These are phyloP conservation scores for Steatornis caripensis DNA, from an alignment of 2,113 vertebrate genomes.

Conservation along the genomic window DNA sequence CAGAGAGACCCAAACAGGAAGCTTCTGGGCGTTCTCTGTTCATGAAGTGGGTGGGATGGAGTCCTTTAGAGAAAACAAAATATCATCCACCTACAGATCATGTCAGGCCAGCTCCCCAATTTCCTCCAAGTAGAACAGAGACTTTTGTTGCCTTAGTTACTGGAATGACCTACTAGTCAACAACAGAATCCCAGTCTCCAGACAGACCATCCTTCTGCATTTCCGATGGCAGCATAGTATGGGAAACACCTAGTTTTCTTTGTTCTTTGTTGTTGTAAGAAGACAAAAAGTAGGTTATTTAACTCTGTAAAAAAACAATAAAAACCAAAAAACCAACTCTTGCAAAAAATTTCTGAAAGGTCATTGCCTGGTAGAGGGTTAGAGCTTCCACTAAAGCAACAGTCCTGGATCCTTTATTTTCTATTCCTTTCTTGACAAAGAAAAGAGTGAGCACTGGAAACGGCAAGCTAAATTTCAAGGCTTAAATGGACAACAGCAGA, in stretches of 20 bases:
- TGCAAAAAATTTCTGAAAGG: not conserved
- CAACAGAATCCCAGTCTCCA: slow-evolving; percentile 18
- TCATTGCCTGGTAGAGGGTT: not conserved
- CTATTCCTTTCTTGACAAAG: not conserved
- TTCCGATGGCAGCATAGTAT: not conserved
- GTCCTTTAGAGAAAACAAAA: slow-evolving; percentile 49
- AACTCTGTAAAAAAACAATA: not conserved
- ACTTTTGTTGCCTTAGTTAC: slow-evolving; percentile 47
- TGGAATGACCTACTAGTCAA: slow-evolving; percentile 9
- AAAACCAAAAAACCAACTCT: not conserved
- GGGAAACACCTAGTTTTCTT: not conserved
- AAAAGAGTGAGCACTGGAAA: not conserved
- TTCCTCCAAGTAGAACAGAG: slow-evolving; percentile 20
- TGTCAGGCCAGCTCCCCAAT: slow-evolving; percentile 18
- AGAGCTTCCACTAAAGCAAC: not conserved
- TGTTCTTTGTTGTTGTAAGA: not conserved
- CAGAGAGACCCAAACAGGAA: slow-evolving; percentile 60
- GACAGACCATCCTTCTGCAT: not conserved
- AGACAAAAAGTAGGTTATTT: not conserved
- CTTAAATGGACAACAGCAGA: not conserved
- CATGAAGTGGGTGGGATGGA: slow-evolving; percentile 37
- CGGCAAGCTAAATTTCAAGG: not conserved
- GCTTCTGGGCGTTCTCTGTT: slow-evolving; percentile 38
- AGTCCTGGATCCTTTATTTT: not conserved
- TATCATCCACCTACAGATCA: slow-evolving; percentile 43